These are phyloP conservation scores for Onychomys leucogaster DNA, from an alignment of 2,797 vertebrate species.

Conservation along the genomic window DNA sequence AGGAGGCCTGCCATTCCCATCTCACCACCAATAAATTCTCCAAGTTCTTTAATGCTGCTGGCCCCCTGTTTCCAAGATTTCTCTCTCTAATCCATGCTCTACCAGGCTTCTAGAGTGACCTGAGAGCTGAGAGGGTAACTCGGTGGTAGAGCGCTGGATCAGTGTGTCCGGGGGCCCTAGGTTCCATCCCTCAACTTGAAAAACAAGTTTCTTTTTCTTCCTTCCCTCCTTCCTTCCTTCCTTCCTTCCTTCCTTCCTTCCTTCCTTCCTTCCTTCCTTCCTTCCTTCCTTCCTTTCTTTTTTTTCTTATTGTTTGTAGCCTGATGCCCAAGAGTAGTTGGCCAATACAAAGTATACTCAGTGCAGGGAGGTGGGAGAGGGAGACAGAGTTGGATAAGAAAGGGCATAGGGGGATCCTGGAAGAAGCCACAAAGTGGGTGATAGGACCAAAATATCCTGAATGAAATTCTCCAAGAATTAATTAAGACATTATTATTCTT, in stretches of 20 bases:
- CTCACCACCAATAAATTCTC: background rate
- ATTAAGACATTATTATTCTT: background rate
- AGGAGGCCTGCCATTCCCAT: background rate
- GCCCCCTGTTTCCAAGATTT: background rate
- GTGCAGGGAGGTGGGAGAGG: background rate
- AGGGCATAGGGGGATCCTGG: too few species aligned
- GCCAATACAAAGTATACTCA: background rate
- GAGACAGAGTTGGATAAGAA: background rate
- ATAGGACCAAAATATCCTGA: background rate
- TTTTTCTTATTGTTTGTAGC: background rate
- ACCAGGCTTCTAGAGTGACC: background rate
- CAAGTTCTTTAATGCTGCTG: background rate
- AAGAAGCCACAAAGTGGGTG: background rate
- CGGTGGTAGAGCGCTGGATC: background rate
- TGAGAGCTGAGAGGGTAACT: background rate
- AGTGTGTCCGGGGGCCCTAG: background rate
- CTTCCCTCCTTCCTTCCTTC: too few species aligned
- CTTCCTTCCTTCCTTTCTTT: too few species aligned
- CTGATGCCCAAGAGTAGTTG: background rate
- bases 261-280: too few species aligned
- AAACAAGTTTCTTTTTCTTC: background rate
- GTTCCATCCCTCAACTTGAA: background rate
- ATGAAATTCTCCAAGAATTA: background rate
- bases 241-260: accelerated
- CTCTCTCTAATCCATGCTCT: background rate